Conservation (phyloP, 2,888 invertebrate genomes). For the Lumbricus terrestris region DNA sequence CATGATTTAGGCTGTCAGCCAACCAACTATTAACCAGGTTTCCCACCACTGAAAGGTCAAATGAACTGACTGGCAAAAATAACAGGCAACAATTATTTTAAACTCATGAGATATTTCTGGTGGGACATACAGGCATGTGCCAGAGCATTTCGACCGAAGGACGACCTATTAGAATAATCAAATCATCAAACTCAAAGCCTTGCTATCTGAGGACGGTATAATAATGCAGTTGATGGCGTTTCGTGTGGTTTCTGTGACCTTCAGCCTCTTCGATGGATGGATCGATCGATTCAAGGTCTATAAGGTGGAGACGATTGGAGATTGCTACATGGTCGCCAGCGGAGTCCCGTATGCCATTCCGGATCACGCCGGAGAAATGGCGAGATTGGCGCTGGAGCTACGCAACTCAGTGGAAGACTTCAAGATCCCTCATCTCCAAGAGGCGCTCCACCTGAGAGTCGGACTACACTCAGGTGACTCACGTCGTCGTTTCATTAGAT, state of each 20-base stretch:
- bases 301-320: conserved; percentile 9
- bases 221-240: not conserved
- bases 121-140: no score
- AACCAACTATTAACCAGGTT: no score
- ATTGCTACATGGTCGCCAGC: conserved; percentile 4
- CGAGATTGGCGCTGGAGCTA: not conserved
- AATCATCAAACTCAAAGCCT: not conserved
- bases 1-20: no score
- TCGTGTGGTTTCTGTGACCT: not conserved
- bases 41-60: no score
- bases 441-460: not conserved
- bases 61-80: no score
- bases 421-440: not conserved
- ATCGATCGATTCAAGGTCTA: conserved; percentile 8
- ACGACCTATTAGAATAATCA: no score
- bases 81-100: no score
- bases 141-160: no score
- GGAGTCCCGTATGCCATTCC: not conserved
- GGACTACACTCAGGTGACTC: conserved; percentile 3
- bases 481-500: not conserved
- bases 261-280: not conserved
- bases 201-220: not conserved
- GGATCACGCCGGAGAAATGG: not conserved
- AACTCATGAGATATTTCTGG: no score
- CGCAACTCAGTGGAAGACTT: conserved; percentile 13